A percentile compares a stretch with the other conserved stretches of the same genome.
Evolutionary conservation across 64 coral and sea anemone species (phyloP).

Genomic region (Porites australiensis): DNA sequence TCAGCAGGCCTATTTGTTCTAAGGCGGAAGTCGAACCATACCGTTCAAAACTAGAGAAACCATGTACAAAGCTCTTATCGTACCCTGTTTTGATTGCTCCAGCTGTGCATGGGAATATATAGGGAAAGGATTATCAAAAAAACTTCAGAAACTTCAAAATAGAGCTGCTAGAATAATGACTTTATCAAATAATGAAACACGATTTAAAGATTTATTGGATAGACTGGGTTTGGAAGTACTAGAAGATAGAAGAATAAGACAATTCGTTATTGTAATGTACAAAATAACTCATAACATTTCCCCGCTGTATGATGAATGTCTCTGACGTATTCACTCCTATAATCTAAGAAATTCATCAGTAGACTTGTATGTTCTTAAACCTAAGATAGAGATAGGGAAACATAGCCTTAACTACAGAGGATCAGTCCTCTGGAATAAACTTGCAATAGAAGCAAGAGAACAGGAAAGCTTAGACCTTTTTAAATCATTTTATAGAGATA

Average conservation of each 20-base stretch:
- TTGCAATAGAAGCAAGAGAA: background rate
- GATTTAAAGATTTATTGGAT: background rate
- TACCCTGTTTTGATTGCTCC: too few species aligned
- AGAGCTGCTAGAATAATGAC: too few species aligned
- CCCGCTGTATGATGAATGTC: too few species aligned
- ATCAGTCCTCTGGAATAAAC: constrained; percentile 8
- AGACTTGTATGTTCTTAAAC: background rate
- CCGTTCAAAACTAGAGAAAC: too few species aligned
- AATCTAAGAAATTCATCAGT: background rate
- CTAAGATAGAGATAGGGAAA: background rate
- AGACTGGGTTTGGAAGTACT: background rate
- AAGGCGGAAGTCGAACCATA: too few species aligned
- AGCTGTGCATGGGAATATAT: too few species aligned
- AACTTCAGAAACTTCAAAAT: too few species aligned
- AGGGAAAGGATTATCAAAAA: too few species aligned
- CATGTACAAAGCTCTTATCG: too few species aligned
- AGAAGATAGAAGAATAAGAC: background rate
- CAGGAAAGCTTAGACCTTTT: background rate
- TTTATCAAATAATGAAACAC: background rate
- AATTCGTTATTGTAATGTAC: background rate
- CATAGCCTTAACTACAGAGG: background rate
- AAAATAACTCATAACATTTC: background rate
- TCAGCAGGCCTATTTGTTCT: too few species aligned
- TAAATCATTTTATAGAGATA: background rate
- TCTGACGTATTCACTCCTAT: background rate